A percentile compares a stretch with the other conserved stretches of the same genome.
phyloP scores from a whole-genome alignment of 2,888 invertebrate genomes.

The Noctua janthe region DNA sequence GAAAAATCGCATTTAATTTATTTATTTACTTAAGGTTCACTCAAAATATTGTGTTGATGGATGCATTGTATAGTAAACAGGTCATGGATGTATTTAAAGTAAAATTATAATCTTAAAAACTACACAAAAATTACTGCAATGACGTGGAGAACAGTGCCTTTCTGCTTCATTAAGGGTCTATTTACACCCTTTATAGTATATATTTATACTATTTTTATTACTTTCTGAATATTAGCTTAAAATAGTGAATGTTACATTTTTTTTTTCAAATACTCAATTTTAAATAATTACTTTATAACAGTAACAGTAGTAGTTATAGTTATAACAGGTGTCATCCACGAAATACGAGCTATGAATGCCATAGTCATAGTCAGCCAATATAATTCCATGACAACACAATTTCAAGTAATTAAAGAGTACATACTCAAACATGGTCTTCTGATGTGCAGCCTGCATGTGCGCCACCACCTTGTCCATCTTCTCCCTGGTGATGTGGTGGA shows the following conservation, averaged over 20 bases:
- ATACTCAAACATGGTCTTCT: conserved; percentile 96
- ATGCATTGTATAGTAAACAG: no score
- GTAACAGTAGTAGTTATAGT: no score
- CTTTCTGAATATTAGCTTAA: not conserved
- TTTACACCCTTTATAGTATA: no score
- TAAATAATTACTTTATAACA: conserved; percentile 1
- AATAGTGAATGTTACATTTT: not conserved
- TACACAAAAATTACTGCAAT: no score
- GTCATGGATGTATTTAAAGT: no score
- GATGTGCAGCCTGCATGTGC: conserved; percentile 96
- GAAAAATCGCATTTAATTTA: no score
- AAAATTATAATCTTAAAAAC: no score
- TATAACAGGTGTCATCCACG: not conserved
- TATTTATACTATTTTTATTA: not conserved
- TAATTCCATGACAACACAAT: not conserved
- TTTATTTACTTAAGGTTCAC: no score
- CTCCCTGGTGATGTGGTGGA: conserved; percentile 92
- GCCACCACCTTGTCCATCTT: conserved; percentile 94
- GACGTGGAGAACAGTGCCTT: no score
- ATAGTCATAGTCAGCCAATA: not conserved
- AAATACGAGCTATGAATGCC: not conserved
- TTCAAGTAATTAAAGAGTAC: conserved; percentile 71
- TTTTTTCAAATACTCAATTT: not conserved
- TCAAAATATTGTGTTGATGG: no score
- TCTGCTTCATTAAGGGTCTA: no score